Conservation (phyloP, 2,113 vertebrate species). For the Anoura caudifer region DNA sequence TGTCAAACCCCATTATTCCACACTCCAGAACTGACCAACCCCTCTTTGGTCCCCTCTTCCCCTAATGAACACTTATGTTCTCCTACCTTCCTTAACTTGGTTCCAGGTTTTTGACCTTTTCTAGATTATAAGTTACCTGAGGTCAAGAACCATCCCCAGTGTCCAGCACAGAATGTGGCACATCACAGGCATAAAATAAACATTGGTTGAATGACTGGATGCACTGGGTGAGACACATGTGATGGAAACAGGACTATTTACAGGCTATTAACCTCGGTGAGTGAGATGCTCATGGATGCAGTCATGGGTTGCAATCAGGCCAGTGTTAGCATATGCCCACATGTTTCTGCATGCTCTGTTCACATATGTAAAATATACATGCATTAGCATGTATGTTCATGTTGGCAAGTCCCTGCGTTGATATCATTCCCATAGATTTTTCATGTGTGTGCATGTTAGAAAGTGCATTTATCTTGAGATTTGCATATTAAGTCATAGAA, state of each 20-base stretch:
- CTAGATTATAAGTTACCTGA: neutral
- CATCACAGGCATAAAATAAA: neutral
- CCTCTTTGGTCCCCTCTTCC: neutral
- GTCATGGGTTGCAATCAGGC: neutral
- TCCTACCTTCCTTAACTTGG: neutral
- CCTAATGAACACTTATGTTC: neutral
- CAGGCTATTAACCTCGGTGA: neutral
- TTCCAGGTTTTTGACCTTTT: neutral
- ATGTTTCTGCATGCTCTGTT: neutral
- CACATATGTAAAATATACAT: neutral
- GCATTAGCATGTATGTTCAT: neutral
- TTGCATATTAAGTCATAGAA: neutral
- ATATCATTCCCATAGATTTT: neutral
- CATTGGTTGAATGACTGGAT: neutral
- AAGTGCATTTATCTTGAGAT: neutral
- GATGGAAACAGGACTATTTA: neutral
- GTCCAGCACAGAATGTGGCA: neutral
- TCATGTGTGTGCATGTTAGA: neutral
- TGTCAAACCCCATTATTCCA: neutral
- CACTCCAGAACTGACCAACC: neutral
- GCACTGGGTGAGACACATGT: neutral
- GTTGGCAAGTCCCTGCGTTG: neutral
- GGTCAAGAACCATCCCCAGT: neutral
- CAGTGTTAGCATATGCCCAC: neutral
- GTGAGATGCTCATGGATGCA: neutral